A percentile compares a stretch with the other conserved stretches of the same genome.
phyloP scores from a whole-genome alignment of 2,888 invertebrate species.

The Leucophenga montana region DNA sequence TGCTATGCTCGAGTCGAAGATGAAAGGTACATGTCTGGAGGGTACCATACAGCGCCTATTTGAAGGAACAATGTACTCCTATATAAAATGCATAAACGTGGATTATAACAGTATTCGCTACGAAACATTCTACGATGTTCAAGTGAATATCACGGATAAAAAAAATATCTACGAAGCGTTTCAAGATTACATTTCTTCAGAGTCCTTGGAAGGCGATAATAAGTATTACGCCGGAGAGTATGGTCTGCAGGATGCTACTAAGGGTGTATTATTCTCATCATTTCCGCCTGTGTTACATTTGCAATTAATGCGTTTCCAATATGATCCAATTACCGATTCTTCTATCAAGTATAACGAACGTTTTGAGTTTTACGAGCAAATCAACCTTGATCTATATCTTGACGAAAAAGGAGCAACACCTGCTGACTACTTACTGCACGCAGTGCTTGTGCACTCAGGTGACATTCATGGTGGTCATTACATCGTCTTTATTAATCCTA shows the following conservation, averaged over 20 bases:
- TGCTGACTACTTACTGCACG: conserved; percentile 92
- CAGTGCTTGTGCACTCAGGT: conserved; percentile 98
- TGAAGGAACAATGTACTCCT: conserved; percentile 99
- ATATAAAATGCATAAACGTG: conserved; percentile 98
- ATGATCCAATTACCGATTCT: conserved; percentile 97
- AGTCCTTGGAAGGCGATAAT: conserved; percentile 97
- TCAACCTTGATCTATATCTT: conserved; percentile 89
- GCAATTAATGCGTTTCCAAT: conserved; percentile 98
- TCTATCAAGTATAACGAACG: conserved; percentile 96
- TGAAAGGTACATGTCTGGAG: conserved; percentile 99
- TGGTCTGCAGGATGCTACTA: conserved; percentile 95
- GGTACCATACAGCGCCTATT: conserved; percentile 97
- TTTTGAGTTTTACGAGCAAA: conserved; percentile 97
- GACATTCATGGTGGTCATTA: conserved; percentile 99
- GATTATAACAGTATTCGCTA: conserved; percentile 94
- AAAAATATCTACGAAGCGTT: conserved; percentile 97
- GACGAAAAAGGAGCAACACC: conserved; percentile 75
- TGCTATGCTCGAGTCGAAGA: conserved; percentile 98
- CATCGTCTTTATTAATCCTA: conserved; percentile 98
- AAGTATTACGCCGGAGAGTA: conserved; percentile 99
- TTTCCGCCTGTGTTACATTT: conserved; percentile 99
- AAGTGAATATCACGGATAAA: conserved; percentile 98
- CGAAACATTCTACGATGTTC: conserved; percentile 99
- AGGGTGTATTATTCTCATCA: conserved; percentile 95
- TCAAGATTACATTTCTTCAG: conserved; percentile 95